phyloP scores from a whole-genome alignment of 2,888 invertebrate species.

The Drosophila meridionalis region DNA sequence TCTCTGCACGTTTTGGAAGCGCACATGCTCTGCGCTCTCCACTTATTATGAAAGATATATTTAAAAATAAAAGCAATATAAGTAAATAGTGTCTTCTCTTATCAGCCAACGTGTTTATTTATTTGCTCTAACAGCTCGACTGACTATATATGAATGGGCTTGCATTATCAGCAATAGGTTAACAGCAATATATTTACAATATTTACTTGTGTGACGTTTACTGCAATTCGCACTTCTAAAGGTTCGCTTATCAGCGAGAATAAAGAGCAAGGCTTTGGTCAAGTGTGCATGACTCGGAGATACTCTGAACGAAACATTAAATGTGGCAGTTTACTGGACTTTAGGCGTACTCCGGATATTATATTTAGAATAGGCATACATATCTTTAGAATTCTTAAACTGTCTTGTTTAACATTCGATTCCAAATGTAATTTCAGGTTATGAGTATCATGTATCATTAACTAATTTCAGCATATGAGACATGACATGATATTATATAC shows the following conservation, averaged over 20 bases:
- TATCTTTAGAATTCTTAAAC: too few species aligned
- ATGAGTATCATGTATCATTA: too few species aligned
- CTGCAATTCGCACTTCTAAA: slow-evolving; percentile 29
- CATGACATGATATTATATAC: too few species aligned
- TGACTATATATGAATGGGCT: slow-evolving; percentile 23
- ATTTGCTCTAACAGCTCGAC: slow-evolving; percentile 19
- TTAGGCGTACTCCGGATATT: too few species aligned
- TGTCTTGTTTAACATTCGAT: too few species aligned
- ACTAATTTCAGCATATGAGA: too few species aligned
- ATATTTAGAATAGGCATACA: too few species aligned
- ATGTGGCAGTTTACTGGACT: too few species aligned
- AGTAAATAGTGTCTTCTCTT: slow-evolving; percentile 25
- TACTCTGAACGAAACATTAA: not conserved
- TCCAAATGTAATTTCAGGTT: too few species aligned
- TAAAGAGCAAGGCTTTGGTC: not conserved
- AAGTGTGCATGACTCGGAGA: not conserved
- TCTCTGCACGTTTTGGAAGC: slow-evolving; percentile 38
- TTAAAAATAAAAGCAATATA: slow-evolving; percentile 24
- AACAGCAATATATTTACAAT: not conserved
- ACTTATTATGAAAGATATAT: slow-evolving; percentile 30
- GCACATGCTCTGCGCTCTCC: slow-evolving; percentile 2
- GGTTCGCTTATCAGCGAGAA: slow-evolving; percentile 10
- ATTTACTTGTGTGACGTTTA: slow-evolving; percentile 5
- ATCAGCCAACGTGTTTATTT: slow-evolving; percentile 29
- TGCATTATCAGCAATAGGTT: slow-evolving; percentile 9